Base-by-base conservation (phyloP, 2,113 vertebrate genomes). In the Menura novaehollandiae region DNA sequence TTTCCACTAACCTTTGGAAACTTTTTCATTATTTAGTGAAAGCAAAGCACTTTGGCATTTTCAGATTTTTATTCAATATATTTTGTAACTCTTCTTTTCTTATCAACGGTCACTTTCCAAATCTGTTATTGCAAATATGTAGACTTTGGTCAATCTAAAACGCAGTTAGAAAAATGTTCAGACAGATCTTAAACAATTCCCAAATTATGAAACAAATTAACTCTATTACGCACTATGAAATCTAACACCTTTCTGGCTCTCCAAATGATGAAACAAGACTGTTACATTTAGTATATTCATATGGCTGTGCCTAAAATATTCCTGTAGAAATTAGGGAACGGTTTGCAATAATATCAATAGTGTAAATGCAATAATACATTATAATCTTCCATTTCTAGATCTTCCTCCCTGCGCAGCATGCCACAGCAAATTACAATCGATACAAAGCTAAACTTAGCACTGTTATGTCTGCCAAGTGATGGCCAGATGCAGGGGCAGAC, bases 391-490 rank as follows among this genome's bases (percentile, higher is more conserved):
- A 62, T 93, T 97, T 95, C 87, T 81, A 87, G 78, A 84, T 83
- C 82, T 90, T 91, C 58, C 1, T 95, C 79, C 81, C 75, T 82
- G 66, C 82, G 81, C 75, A 96, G 80, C 81, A 91, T 94, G 89
- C 90, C 91, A 91, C 27, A 8, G 82, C 51, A 95, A 96, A 95
- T 96, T 90, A 63, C 81, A 93, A 97, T 97, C 85, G 0, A 96
- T 96, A 93, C 27, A 85, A 80, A 91, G 93, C 92, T 97, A 97
- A 97, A 97, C 47, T 95, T 96, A 97, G 96, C 92, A 87, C 91
- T 55, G 56, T 51, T 67, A 26, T 35, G 41, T 95, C 92, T 96
- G 87, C 93, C 90, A 95, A 96, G 72, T 43, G 49, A 85, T 44
- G 52, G 66, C 69, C 75, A 95, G 84, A 88, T 18, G 1, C 78